Conservation (phyloP, 2,888 invertebrate species). For the Schizotus pectinicornis region DNA sequence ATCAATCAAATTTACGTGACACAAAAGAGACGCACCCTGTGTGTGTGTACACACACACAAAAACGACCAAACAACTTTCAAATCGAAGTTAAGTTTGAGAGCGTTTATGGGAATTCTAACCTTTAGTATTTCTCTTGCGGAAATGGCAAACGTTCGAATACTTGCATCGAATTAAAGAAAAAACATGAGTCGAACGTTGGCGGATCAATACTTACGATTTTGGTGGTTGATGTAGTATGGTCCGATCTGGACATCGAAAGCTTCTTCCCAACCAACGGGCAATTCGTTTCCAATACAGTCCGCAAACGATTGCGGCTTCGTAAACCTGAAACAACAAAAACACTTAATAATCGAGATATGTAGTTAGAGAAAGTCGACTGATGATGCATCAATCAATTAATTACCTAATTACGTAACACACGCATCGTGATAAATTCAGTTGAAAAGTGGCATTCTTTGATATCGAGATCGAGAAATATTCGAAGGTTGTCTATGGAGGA, state of each 20-base stretch:
- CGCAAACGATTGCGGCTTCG: slow-evolving; percentile 96
- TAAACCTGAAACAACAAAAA: slow-evolving; percentile 77
- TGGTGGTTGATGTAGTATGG: slow-evolving; percentile 97
- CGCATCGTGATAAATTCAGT: neutral
- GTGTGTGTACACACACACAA: too few species aligned
- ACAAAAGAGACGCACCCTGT: too few species aligned
- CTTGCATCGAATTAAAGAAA: neutral
- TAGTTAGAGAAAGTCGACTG: slow-evolving; percentile 10
- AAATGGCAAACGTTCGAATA: neutral
- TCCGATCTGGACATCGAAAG: slow-evolving; percentile 92
- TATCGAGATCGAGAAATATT: too few species aligned
- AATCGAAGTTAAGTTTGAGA: neutral
- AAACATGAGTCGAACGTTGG: neutral
- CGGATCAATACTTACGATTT: slow-evolving; percentile 76
- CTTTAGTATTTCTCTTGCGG: slow-evolving; percentile 2
- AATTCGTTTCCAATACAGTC: slow-evolving; percentile 98
- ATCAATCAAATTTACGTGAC: too few species aligned
- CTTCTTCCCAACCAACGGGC: slow-evolving; percentile 97
- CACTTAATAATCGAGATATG: slow-evolving; percentile 9
- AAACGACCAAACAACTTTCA: slow-evolving; percentile 3
- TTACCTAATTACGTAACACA: neutral
- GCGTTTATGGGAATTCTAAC: neutral
- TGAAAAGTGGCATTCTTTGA: neutral
- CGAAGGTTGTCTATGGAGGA: too few species aligned
- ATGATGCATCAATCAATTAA: neutral